Evolutionary conservation across 2,797 vertebrate genomes (phyloP), one percentile per base, ranked within the genome.

Genomic region (Melanotaenia nigrans): DNA sequence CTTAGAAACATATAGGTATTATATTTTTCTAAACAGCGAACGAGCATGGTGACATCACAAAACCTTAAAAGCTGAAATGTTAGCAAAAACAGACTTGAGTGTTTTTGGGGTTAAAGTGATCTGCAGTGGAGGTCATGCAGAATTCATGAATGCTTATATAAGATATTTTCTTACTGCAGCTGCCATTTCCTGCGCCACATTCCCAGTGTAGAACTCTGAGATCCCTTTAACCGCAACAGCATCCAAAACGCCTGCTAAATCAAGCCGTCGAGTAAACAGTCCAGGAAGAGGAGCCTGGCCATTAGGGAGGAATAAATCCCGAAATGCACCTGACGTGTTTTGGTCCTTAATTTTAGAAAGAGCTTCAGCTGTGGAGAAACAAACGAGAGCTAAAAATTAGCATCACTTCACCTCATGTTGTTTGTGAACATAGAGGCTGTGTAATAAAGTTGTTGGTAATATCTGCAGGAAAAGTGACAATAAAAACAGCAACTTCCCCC

Each of bases 131-230:
- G 38, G 24, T 18, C 16, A 58, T 81, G 66, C 55, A 82, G 61
- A 75, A 83, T 78, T 69, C 14, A 82, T 71, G 45, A 68, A 7
- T 51, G 22, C 47, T 83, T 77, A 75, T 72, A 61, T 55, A 75
- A 61, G 3, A 16, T 5, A 71, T 82, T 90, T 66, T 47, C 90
- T 93, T 91, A 98, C 98, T 93, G 95, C 95, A 0, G 95, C 91
- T 32, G 93, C 90, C 69, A 99, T 98, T 93, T 99, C 97, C 88
- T 95, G 94, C 0, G 96, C 96, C 82, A 98, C 66, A 87, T 98
- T 98, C 57, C 96, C 95, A 0, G 70, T 90, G 85, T 99, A 99
- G 91, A 99, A 97, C 68, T 96, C 95, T 0, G 95, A 90, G 4
- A 92, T 88, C 6, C 97, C 97, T 2, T 94, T 92, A 9, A 58